Conservation (phyloP, 2,888 invertebrate species). For the Drosophila gaucha region DNA sequence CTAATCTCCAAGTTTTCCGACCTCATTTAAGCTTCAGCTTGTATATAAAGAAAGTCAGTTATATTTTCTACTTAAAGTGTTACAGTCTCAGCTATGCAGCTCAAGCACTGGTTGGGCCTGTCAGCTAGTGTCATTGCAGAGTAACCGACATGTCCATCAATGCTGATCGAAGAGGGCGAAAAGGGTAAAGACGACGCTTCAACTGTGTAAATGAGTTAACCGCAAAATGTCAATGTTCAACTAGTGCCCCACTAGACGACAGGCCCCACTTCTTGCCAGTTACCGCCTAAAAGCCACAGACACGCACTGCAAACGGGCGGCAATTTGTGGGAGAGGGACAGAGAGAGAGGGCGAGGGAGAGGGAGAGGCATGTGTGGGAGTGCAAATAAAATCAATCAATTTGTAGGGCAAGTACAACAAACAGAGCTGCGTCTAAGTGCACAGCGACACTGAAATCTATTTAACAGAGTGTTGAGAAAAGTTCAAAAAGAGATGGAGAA, state of each 20-base stretch:
- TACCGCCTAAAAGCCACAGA: conserved; percentile 45
- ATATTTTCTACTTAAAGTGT: not conserved
- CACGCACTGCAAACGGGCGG: conserved; percentile 42
- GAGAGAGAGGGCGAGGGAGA: not conserved
- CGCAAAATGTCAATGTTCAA: conserved; percentile 68
- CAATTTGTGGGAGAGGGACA: conserved; percentile 1
- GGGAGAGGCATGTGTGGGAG: conserved; percentile 27
- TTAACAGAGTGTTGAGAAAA: conserved; percentile 74
- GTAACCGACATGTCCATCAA: conserved; percentile 46
- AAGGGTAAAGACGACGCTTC: conserved; percentile 39
- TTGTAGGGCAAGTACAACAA: conserved; percentile 54
- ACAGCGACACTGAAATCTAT: conserved; percentile 74
- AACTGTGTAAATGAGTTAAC: conserved; percentile 72
- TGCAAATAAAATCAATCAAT: conserved; percentile 81
- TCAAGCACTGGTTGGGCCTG: conserved; percentile 21
- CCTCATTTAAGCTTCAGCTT: not conserved
- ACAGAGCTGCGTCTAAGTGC: conserved; percentile 57
- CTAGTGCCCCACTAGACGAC: conserved; percentile 3
- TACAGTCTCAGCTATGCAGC: too few relatives aligned
- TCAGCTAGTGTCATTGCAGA: conserved; percentile 44
- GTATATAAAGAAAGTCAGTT: not conserved
- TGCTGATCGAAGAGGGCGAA: not conserved
- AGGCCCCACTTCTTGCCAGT: not conserved
- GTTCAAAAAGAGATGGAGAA: conserved; percentile 27
- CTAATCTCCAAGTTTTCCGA: not conserved